Conservation (phyloP, 2,113 vertebrate species). For the cattle (Bos taurus) region DNA sequence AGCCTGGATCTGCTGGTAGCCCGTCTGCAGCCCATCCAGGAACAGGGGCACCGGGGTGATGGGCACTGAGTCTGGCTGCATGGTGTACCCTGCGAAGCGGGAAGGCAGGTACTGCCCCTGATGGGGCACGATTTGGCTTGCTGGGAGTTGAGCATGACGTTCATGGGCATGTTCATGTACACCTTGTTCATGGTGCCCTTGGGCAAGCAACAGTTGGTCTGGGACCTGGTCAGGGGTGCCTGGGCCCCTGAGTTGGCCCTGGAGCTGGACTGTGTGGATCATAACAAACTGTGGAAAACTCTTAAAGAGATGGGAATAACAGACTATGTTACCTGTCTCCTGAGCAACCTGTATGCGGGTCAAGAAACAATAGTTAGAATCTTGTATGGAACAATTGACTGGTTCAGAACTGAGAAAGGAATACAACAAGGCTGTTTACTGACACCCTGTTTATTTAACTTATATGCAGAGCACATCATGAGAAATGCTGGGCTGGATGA, state of each 20-base stretch:
- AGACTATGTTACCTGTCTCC: not conserved
- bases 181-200: not conserved
- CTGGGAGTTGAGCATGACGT: not conserved
- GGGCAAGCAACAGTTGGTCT: not conserved
- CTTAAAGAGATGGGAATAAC: not conserved
- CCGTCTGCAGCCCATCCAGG: rapidly evolving
- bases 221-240: not conserved
- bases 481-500: not conserved
- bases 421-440: not conserved
- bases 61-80: not conserved
- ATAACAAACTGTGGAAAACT: not conserved
- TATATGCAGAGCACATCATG: not conserved
- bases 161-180: not conserved
- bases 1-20: not conserved
- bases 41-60: not conserved
- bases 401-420: not conserved
- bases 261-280: not conserved
- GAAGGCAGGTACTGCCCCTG: not conserved
- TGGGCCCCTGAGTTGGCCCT: rapidly evolving
- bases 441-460: not conserved
- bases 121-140: not conserved
- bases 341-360: not conserved
- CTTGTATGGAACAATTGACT: not conserved
- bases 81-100: rapidly evolving
- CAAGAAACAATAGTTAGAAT: not conserved